phyloP scores from a whole-genome alignment of 2,888 invertebrate genomes.

The Corythucha ciliata region DNA sequence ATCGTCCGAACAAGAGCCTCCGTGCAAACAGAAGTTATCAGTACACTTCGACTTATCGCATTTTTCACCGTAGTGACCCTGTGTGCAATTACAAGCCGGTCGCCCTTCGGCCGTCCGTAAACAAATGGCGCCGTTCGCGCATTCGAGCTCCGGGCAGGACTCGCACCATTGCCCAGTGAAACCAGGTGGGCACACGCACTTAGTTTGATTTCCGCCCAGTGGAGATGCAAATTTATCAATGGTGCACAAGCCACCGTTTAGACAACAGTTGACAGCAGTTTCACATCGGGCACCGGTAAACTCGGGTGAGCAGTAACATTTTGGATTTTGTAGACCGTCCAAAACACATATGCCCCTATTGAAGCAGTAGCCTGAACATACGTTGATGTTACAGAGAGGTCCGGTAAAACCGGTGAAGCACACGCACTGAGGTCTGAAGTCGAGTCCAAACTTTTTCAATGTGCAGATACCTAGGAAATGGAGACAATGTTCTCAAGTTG shows the following conservation, averaged over 20 bases:
- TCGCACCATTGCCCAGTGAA: constrained; percentile 50
- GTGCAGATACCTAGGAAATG: constrained; percentile 17
- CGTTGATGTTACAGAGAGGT: constrained; percentile 55
- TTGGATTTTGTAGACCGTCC: constrained; percentile 34
- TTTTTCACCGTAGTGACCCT: constrained; percentile 46
- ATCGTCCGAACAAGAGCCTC: constrained; percentile 42
- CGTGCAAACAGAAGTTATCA: constrained; percentile 41
- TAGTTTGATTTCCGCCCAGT: constrained; percentile 36
- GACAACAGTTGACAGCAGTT: constrained; percentile 49
- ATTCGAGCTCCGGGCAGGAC: constrained; percentile 48
- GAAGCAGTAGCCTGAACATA: constrained; percentile 58
- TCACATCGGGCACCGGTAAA: constrained; percentile 60
- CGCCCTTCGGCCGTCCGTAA: constrained; percentile 40
- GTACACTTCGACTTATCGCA: constrained; percentile 45
- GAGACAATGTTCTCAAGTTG: too few species aligned
- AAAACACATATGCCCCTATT: constrained; percentile 44
- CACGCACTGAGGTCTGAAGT: constrained; percentile 49
- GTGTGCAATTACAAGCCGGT: constrained; percentile 47
- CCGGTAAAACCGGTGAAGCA: constrained; percentile 58
- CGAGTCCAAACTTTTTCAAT: constrained; percentile 3
- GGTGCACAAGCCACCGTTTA: constrained; percentile 53
- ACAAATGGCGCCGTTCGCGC: constrained; percentile 55
- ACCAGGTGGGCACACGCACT: constrained; percentile 48
- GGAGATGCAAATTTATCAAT: constrained; percentile 39
- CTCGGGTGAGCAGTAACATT: constrained; percentile 53